These are phyloP conservation scores for Osmoderma eremita DNA, from an alignment of 2,888 invertebrate genomes.

Conservation along the genomic window DNA sequence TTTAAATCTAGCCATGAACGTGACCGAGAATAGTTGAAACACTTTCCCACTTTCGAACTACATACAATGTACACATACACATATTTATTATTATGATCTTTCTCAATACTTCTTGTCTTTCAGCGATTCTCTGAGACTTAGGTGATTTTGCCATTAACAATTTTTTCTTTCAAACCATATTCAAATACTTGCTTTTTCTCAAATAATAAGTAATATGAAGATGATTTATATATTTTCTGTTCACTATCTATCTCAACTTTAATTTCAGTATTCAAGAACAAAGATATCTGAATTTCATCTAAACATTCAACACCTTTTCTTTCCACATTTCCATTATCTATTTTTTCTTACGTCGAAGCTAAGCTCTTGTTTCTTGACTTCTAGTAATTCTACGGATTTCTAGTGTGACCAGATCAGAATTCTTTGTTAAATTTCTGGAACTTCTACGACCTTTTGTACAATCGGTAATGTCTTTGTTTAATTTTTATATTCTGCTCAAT, in stretches of 20 bases:
- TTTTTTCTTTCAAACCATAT: neutral
- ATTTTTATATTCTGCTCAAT: neutral
- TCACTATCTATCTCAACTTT: constrained; percentile 5
- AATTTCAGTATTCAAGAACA: neutral
- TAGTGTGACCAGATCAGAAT: neutral
- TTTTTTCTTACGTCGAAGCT: neutral
- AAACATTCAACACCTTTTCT: neutral
- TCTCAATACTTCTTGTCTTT: neutral
- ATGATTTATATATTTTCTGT: neutral
- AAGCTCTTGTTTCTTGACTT: constrained; percentile 16
- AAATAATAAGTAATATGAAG: neutral
- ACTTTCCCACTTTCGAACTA: no score
- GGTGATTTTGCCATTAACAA: neutral
- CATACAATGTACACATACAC: no score
- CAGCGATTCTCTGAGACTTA: neutral
- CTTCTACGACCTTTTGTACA: neutral
- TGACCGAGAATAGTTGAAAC: no score
- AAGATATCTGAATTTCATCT: constrained; percentile 6
- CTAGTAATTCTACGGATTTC: constrained; percentile 22
- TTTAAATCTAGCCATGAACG: no score
- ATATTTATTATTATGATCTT: no score
- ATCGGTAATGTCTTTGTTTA: neutral
- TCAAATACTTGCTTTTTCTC: no score
- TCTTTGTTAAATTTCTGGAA: neutral
- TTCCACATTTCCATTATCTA: neutral